Percentiles rank a stretch among this genome's conserved stretches.
These are phyloP conservation scores for Plotosus lineatus DNA, from an alignment of 2,113 vertebrate genomes.

Conservation along the genomic window DNA sequence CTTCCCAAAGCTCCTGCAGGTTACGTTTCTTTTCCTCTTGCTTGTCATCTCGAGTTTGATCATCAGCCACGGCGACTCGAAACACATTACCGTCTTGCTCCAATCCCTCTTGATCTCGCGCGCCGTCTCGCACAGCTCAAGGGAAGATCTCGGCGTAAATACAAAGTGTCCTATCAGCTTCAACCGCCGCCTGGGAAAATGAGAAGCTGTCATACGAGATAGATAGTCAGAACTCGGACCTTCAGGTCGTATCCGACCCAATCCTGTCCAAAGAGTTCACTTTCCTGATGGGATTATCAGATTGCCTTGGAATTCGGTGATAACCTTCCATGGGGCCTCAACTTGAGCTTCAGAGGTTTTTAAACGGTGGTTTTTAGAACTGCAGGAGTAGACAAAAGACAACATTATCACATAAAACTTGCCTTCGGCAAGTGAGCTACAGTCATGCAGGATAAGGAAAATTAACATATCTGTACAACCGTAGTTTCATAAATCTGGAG, in stretches of 20 bases:
- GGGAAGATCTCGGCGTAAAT: slow-evolving; percentile 32
- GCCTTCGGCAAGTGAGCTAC: no score
- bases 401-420: neutral
- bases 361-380: neutral
- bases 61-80: slow-evolving; percentile 40
- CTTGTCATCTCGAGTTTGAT: slow-evolving; percentile 45
- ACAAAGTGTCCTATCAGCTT: slow-evolving; percentile 2
- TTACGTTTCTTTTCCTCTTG: slow-evolving; percentile 18
- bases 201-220: neutral
- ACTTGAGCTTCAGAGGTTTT: neutral
- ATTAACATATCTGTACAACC: no score
- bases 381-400: neutral
- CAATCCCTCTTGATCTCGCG: slow-evolving; percentile 19
- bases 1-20: neutral
- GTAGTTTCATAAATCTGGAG: no score
- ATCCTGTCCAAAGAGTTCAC: slow-evolving; percentile 2
- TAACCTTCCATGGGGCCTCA: neutral
- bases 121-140: slow-evolving; percentile 1
- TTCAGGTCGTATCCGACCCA: neutral
- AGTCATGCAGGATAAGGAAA: no score
- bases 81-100: slow-evolving; percentile 23
- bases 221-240: neutral
- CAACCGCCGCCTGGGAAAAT: neutral
- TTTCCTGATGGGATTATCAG: slow-evolving; percentile 12
- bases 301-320: neutral